phyloP scores from a whole-genome alignment of 2,888 invertebrate species.

The Zhuqinia jingwanae region DNA sequence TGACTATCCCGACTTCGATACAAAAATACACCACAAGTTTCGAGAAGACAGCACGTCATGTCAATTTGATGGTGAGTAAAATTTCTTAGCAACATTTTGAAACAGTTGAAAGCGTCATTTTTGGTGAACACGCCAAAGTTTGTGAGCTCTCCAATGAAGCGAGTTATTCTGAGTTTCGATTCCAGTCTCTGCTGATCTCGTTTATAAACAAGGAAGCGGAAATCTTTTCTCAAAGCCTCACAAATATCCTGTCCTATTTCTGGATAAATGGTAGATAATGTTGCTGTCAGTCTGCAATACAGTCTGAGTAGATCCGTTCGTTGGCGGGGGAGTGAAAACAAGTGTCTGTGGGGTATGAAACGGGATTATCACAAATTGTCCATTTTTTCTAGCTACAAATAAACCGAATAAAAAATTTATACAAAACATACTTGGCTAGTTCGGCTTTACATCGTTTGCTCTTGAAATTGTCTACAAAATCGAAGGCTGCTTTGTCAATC shows the following conservation, averaged over 20 bases:
- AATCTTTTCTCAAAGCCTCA: slow-evolving; percentile 94
- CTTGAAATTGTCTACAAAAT: slow-evolving; percentile 96
- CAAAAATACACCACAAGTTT: slow-evolving; percentile 95
- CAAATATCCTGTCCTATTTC: slow-evolving; percentile 94
- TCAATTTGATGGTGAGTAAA: slow-evolving; percentile 95
- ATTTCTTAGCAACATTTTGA: slow-evolving; percentile 95
- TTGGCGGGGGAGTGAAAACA: slow-evolving; percentile 96
- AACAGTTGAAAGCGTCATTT: slow-evolving; percentile 95
- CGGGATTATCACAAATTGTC: neutral
- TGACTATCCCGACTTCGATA: slow-evolving; percentile 96
- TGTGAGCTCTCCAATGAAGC: slow-evolving; percentile 97
- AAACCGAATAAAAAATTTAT: slow-evolving; percentile 13
- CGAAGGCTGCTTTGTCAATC: slow-evolving; percentile 96
- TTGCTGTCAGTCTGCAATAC: slow-evolving; percentile 95
- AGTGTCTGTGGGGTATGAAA: slow-evolving; percentile 1
- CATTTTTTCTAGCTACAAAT: neutral
- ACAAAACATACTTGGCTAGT: slow-evolving; percentile 84
- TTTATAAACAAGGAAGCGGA: slow-evolving; percentile 95
- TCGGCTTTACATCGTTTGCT: slow-evolving; percentile 96
- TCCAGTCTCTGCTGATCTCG: slow-evolving; percentile 87
- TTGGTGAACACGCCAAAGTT: slow-evolving; percentile 97
- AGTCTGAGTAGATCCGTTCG: slow-evolving; percentile 96
- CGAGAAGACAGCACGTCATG: slow-evolving; percentile 97
- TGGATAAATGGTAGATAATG: slow-evolving; percentile 93
- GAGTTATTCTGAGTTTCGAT: slow-evolving; percentile 92